Percentiles rank a stretch among this genome's conserved stretches.
phyloP scores from a whole-genome alignment of 2,113 vertebrate species.

The Struthio camelus region DNA sequence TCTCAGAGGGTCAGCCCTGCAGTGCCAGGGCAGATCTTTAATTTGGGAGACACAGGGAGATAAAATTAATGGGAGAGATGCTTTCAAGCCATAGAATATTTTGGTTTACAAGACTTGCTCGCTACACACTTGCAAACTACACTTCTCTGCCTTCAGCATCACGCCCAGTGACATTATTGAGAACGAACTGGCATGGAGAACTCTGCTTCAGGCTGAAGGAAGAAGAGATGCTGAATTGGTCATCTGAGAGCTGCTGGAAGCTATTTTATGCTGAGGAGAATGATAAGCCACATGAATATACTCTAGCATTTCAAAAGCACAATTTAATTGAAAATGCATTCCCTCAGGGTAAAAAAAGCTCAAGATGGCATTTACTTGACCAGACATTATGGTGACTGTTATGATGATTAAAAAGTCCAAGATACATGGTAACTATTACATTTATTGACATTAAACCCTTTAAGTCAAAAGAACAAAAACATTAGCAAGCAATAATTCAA shows the following conservation, averaged over 20 bases:
- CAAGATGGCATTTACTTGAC: slow-evolving; percentile 43
- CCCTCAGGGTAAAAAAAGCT: not conserved
- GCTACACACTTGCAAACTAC: not conserved
- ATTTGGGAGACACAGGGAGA: not conserved
- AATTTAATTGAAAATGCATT: slow-evolving; percentile 11
- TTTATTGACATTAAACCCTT: slow-evolving; percentile 3
- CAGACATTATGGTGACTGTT: not conserved
- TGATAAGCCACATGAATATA: not conserved
- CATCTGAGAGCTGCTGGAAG: not conserved
- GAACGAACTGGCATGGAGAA: not conserved
- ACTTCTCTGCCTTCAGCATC: not conserved
- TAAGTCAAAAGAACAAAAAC: slow-evolving; percentile 41
- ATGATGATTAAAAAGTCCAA: not conserved
- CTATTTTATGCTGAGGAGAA: not conserved
- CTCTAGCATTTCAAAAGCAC: not conserved
- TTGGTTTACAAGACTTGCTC: not conserved
- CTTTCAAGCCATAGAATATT: not conserved
- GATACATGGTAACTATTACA: not conserved
- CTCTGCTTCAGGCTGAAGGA: not conserved
- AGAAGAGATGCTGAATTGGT: not conserved
- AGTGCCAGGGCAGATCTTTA: not conserved
- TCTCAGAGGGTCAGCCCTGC: slow-evolving; percentile 14
- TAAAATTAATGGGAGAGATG: not conserved
- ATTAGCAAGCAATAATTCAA: slow-evolving; percentile 24
- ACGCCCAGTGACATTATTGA: not conserved